Conservation (phyloP, 1,140 invertebrate species). For the Papilio dardanus region DNA sequence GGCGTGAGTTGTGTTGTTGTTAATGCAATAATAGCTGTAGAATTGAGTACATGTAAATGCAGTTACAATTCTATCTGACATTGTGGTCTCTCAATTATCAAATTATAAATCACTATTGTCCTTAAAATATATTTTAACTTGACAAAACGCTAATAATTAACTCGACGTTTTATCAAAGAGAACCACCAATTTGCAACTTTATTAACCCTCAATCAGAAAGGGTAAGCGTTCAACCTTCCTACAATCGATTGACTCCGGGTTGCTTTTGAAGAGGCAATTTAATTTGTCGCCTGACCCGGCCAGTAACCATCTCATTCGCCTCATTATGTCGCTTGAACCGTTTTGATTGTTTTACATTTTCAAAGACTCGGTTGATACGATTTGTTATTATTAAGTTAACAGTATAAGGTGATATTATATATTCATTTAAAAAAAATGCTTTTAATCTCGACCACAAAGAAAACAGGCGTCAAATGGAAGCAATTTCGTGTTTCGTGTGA, state of each 20-base stretch:
- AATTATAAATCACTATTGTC: background rate
- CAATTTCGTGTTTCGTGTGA: too few species aligned
- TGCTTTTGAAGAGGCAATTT: slow-evolving; percentile 3
- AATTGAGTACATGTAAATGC: too few species aligned
- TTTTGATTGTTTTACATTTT: too few species aligned
- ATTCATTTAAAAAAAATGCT: too few species aligned
- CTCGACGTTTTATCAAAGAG: background rate
- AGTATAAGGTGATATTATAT: too few species aligned
- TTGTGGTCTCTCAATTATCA: background rate
- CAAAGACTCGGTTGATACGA: too few species aligned
- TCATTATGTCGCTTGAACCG: background rate
- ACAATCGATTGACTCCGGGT: slow-evolving; percentile 4
- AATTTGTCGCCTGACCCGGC: slow-evolving; percentile 7
- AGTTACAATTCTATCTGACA: too few species aligned
- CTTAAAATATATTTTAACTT: background rate
- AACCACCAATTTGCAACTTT: slow-evolving; percentile 17
- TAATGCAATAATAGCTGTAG: too few species aligned
- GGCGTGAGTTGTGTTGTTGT: too few species aligned
- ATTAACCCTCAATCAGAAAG: background rate
- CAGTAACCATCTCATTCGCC: background rate
- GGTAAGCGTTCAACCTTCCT: background rate
- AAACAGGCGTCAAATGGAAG: too few species aligned
- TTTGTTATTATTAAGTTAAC: too few species aligned
- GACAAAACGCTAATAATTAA: background rate
- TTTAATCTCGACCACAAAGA: too few species aligned